A percentile compares a stretch with the other conserved stretches of the same genome.
phyloP scores from a whole-genome alignment of 2,797 vertebrate genomes.

The Pseudochaenichthys georgianus region DNA sequence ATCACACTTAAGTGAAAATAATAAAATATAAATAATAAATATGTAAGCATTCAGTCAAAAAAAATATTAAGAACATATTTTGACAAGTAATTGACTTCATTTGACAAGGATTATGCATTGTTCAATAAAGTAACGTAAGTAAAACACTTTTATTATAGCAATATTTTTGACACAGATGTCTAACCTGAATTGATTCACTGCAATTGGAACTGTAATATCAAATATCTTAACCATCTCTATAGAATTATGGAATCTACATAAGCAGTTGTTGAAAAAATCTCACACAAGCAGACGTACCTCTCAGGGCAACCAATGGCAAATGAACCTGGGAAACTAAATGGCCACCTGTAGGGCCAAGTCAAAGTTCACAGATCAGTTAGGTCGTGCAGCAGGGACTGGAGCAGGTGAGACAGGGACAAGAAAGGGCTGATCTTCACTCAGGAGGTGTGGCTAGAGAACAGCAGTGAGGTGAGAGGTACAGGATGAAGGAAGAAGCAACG shows the following conservation, averaged over 20 bases:
- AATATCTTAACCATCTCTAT: neutral
- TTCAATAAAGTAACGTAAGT: neutral
- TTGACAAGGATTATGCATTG: neutral
- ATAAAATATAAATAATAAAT: neutral
- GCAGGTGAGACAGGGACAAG: neutral
- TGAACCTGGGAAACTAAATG: neutral
- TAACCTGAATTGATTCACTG: constrained; percentile 3
- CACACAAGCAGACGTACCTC: neutral
- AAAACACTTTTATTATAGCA: neutral
- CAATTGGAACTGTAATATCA: neutral
- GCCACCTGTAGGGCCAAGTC: neutral
- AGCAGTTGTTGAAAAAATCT: neutral
- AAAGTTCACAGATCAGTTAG: constrained; percentile 12
- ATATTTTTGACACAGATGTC: neutral
- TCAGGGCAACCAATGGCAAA: neutral
- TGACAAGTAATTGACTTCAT: neutral
- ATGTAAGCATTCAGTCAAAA: neutral
- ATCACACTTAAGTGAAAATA: neutral
- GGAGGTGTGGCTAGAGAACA: constrained; percentile 42
- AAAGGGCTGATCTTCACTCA: constrained; percentile 12
- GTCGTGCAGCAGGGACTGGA: neutral
- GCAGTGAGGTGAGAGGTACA: constrained; percentile 26
- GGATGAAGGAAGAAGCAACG: constrained; percentile 30
- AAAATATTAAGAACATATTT: neutral
- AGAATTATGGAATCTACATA: too few relatives aligned